These are phyloP conservation scores for Therioaphis trifolii DNA, from an alignment of 2,888 invertebrate genomes.

Conservation along the genomic window DNA sequence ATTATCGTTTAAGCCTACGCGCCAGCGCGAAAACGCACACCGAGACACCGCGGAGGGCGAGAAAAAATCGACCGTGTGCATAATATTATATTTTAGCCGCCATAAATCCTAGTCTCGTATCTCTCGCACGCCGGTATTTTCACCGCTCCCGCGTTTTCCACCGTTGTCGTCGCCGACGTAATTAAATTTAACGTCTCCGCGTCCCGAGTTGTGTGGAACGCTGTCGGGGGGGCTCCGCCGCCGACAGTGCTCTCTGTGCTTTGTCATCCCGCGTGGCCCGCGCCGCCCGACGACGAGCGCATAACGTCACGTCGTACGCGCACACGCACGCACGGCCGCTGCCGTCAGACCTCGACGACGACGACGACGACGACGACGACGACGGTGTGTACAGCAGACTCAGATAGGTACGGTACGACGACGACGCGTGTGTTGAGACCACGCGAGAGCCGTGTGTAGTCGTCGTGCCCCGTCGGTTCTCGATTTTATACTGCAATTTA, in stretches of 20 bases:
- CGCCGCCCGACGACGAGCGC: neutral
- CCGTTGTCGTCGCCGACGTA: neutral
- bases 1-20: neutral
- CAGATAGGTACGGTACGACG: no score
- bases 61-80: neutral
- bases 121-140: neutral
- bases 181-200: slow-evolving; percentile 26
- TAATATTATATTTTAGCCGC: neutral
- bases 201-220: neutral
- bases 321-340: neutral
- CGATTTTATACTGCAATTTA: no score
- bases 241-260: no score
- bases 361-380: no score
- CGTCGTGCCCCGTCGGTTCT: no score
- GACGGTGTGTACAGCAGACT: no score
- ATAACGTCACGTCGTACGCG: neutral
- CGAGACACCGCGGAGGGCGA: no score
- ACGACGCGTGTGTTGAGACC: no score
- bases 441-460: no score
- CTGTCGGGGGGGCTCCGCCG: neutral
- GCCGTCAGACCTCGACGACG: neutral
- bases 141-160: neutral
- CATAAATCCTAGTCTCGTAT: slow-evolving; percentile 28
- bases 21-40: neutral
- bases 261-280: neutral